Evolutionary conservation across 1,140 invertebrate species (phyloP), one percentile per base, ranked within the genome.

Genomic region (Vanessa tameamea): DNA sequence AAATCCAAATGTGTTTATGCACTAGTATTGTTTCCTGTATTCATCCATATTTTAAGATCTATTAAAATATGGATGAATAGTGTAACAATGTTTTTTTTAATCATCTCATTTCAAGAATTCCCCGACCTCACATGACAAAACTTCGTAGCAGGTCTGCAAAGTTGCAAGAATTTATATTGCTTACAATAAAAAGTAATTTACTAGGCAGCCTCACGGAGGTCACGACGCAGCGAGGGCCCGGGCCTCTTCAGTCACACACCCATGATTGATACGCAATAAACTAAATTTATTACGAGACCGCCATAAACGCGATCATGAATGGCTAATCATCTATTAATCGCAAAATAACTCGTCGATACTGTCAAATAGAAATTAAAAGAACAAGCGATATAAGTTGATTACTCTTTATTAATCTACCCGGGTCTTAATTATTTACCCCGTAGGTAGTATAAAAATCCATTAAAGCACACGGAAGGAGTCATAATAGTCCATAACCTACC

Each of bases 321-420:
- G 84, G 80, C 83, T 90, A 90, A 89, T 89, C 87, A 87, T 87
- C 84, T 86, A 86, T 89, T 90, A 88, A 91, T 90, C 85, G 84
- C 83, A 85, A 86, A 88, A 88, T 89, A 88, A 91, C 82, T 83
- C 84, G 87, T 89, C 86, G 85, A 84, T 85, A 90, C 87, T 91
- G 88, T 90, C 86, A 86, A 89, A 89, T 91, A 85, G 88, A 86
- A 88, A 81, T 86, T 77, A 81, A 88, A 88, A 85, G 87, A 89
- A 89, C 82, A 86, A 81, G 79, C 82, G 72, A 87, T 90, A 87
- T 88, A 90, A 84, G 59, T 88, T 90, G 87, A 87, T 87, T 86
- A 70, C 78, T 69, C 64, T 68, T 66, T 47, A 64, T 47, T 31
- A 16, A 59, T 47, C 68, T 75, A 75, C 55, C 64, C 61, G 50